Evolutionary conservation across 53 echinoderm and acorn worm genomes (phyloP).

Genomic region (Crossaster papposus): DNA sequence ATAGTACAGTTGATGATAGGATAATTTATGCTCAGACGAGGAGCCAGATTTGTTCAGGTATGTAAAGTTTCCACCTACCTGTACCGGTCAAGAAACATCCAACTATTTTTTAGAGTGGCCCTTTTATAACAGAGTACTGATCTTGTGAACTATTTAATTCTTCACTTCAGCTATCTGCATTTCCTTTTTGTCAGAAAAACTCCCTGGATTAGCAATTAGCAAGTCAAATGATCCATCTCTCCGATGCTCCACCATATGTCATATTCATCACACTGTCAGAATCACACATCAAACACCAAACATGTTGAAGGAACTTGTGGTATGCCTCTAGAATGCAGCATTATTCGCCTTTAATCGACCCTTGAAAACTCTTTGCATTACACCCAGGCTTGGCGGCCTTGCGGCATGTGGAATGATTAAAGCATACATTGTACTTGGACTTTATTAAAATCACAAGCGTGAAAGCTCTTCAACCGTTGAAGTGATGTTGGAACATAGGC

Average conservation of each 20-base stretch:
- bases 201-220: slow-evolving; percentile 9
- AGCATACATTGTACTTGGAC: slow-evolving; percentile 11
- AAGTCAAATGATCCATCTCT: slow-evolving; percentile 18
- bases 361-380: slow-evolving; percentile 16
- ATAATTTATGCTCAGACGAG: no score
- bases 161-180: not conserved
- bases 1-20: no score
- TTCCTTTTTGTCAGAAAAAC: not conserved
- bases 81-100: not conserved
- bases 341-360: slow-evolving; percentile 30
- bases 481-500: slow-evolving; percentile 38
- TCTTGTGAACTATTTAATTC: not conserved
- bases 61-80: no score
- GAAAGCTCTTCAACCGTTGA: slow-evolving; percentile 36
- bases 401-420: slow-evolving; percentile 20
- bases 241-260: slow-evolving; percentile 39
- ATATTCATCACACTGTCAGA: slow-evolving; percentile 22
- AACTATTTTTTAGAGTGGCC: not conserved
- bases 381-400: not conserved
- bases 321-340: slow-evolving; percentile 39
- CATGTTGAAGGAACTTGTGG: slow-evolving; percentile 21
- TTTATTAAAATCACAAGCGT: slow-evolving; percentile 44
- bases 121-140: not conserved
- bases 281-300: slow-evolving; percentile 14
- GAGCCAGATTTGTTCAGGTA: no score